These are phyloP conservation scores for Hyposoter didymator DNA, from an alignment of 2,888 invertebrate species.

Conservation along the genomic window DNA sequence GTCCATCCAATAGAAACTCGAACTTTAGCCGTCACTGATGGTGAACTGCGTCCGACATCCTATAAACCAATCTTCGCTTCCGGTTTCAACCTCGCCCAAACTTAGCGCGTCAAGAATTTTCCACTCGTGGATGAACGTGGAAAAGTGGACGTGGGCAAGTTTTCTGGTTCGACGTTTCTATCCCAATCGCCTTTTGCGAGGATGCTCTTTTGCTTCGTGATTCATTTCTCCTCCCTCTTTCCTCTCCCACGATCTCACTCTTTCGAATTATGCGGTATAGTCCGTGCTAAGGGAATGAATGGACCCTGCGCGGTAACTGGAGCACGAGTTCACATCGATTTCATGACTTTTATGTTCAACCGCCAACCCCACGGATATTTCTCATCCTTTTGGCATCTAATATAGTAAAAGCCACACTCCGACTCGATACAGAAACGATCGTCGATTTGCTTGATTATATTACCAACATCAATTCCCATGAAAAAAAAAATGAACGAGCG, in stretches of 20 bases:
- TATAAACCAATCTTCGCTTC: constrained; percentile 71
- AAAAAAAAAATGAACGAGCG: not conserved
- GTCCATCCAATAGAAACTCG: not conserved
- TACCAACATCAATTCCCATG: not conserved
- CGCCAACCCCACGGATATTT: constrained; percentile 12
- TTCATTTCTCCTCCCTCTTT: not conserved
- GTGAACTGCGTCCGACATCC: constrained; percentile 1
- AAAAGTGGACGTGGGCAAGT: constrained; percentile 2
- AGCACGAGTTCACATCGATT: constrained; percentile 70
- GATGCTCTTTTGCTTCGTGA: constrained; percentile 8
- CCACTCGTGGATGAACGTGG: not conserved
- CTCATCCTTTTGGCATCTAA: constrained; percentile 17
- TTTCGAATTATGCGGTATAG: constrained; percentile 12
- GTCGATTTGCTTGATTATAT: not conserved
- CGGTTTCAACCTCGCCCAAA: constrained; percentile 73
- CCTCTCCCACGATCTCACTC: constrained; percentile 3
- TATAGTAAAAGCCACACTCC: not conserved
- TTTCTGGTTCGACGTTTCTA: constrained; percentile 21
- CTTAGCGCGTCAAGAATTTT: constrained; percentile 59
- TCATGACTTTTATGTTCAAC: constrained; percentile 55
- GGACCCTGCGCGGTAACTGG: constrained; percentile 55
- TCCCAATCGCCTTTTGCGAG: constrained; percentile 23
- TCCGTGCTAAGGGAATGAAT: constrained; percentile 62
- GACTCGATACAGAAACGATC: not conserved
- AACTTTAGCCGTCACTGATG: constrained; percentile 8